phyloP scores from a whole-genome alignment of 53 echinoderm and acorn worm genomes.

The Henricia sp. region DNA sequence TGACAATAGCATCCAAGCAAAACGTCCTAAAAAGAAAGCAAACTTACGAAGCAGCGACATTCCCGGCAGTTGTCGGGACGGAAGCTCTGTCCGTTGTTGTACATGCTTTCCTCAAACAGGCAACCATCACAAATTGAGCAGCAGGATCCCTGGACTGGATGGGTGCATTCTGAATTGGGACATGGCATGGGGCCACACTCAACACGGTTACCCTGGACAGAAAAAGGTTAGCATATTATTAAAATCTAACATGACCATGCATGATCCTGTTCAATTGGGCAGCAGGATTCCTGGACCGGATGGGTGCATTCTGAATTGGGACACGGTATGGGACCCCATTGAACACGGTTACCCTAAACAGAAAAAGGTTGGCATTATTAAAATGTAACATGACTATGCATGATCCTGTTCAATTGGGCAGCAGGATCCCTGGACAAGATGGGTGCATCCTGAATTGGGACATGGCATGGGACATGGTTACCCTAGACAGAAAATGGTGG shows the following conservation, averaged over 20 bases:
- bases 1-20: no score
- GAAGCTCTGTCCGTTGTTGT: constrained; percentile 90
- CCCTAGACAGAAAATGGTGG: no score
- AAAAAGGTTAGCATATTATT: no score
- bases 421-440: constrained; percentile 90
- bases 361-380: no score
- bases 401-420: no score
- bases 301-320: constrained; percentile 82
- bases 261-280: no score
- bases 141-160: constrained; percentile 91
- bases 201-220: constrained; percentile 67
- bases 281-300: constrained; percentile 90
- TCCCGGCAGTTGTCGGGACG: constrained; percentile 88
- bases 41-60: constrained; percentile 84
- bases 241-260: no score
- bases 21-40: no score
- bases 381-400: no score
- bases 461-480: constrained; percentile 70
- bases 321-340: constrained; percentile 75
- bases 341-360: constrained; percentile 70
- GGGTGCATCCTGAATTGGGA: constrained; percentile 77
- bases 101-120: constrained; percentile 88
- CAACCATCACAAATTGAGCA: constrained; percentile 90
- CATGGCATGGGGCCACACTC: constrained; percentile 76
- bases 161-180: constrained; percentile 77